A percentile compares a stretch with the other conserved stretches of the same genome.
Evolutionary conservation across 1,140 invertebrate species (phyloP).

Genomic region (Callitettix versicolor): DNA sequence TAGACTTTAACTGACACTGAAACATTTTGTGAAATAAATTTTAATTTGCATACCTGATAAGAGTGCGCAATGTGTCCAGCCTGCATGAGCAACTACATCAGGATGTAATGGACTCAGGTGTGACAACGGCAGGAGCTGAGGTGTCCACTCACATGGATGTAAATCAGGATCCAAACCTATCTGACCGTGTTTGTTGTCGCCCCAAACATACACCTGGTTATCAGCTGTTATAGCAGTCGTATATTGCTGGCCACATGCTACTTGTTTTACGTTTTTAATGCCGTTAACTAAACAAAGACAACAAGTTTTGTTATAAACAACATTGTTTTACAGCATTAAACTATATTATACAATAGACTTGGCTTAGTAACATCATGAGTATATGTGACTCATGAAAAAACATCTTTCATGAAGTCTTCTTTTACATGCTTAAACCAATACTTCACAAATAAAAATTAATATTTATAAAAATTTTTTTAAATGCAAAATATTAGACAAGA

Average conservation of each 20-base stretch:
- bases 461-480: too few species aligned
- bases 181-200: conserved; percentile 65
- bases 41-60: conserved; percentile 43
- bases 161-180: conserved; percentile 40
- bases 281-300: conserved; percentile 19
- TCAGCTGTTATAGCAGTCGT: conserved; percentile 47
- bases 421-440: too few species aligned
- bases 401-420: too few species aligned
- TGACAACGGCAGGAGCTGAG: conserved; percentile 32
- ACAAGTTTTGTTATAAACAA: too few species aligned
- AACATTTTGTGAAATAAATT: too few species aligned
- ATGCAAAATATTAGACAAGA: too few species aligned
- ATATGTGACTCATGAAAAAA: too few species aligned
- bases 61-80: conserved; percentile 62
- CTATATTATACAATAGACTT: too few species aligned
- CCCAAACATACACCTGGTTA: conserved; percentile 51
- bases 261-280: conserved; percentile 39
- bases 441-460: too few species aligned
- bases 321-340: too few species aligned
- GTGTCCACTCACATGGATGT: conserved; percentile 39
- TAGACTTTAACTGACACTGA: too few species aligned
- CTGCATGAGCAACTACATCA: conserved; percentile 39
- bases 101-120: conserved; percentile 26
- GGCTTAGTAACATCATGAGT: too few species aligned
- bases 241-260: conserved; percentile 62